Conservation (phyloP, 2,797 vertebrate genomes). For the Syncerus caffer region DNA sequence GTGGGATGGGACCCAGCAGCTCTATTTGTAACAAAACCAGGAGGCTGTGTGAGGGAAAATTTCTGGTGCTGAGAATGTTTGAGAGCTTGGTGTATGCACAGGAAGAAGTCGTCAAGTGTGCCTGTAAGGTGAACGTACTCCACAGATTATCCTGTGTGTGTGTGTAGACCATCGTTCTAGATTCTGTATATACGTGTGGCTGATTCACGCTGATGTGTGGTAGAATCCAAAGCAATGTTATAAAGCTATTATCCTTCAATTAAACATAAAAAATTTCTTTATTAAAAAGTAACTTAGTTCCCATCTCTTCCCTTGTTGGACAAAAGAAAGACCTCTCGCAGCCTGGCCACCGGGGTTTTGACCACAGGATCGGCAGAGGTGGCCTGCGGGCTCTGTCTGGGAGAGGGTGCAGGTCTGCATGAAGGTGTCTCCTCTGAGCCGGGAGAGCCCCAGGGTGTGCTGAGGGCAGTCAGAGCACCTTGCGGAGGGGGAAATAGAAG, state of each 20-base stretch:
- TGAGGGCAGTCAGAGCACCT: neutral
- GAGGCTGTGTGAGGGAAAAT: neutral
- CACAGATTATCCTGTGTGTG: neutral
- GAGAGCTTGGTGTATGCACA: neutral
- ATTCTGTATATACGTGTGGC: neutral
- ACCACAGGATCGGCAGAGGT: neutral
- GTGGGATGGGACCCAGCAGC: neutral
- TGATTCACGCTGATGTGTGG: neutral
- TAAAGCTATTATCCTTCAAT: neutral
- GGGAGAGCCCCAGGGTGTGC: neutral
- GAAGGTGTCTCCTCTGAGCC: neutral
- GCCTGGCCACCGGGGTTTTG: neutral
- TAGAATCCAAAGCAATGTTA: neutral
- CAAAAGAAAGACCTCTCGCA: neutral
- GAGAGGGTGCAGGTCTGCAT: too few species aligned
- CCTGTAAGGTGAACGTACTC: neutral
- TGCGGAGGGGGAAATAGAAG: neutral
- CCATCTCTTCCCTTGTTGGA: neutral
- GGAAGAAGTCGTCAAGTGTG: neutral
- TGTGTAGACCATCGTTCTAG: neutral
- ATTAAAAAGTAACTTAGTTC: neutral
- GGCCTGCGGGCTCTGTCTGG: too few species aligned
- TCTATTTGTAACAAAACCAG: neutral
- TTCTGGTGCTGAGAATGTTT: neutral
- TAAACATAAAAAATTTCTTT: neutral